Conservation (phyloP, 2,113 vertebrate species). For the Propithecus coquereli region DNA sequence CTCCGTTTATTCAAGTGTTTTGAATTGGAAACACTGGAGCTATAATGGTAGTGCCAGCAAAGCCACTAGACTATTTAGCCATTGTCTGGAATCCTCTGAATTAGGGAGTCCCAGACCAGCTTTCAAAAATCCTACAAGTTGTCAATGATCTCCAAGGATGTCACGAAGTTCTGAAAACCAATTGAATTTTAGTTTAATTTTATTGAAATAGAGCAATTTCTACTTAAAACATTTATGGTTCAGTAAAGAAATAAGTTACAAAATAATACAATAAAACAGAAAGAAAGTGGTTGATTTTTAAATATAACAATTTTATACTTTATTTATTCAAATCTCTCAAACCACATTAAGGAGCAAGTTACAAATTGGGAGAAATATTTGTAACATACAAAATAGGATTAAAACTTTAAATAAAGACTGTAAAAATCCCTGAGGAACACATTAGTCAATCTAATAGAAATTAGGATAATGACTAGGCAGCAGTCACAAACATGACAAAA, state of each 20-base stretch:
- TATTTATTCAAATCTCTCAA: background rate
- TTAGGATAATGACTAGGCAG: background rate
- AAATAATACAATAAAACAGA: background rate
- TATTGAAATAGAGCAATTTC: background rate
- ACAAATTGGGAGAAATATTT: background rate
- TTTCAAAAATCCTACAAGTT: background rate
- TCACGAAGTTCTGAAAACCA: background rate
- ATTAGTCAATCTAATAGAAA: background rate
- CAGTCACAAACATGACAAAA: background rate
- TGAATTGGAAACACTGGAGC: background rate
- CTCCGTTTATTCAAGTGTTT: conserved; percentile 4
- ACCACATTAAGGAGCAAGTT: background rate
- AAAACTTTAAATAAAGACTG: background rate
- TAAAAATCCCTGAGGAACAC: background rate
- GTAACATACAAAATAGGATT: background rate
- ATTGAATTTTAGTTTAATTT: conserved; percentile 1
- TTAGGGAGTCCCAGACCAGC: background rate
- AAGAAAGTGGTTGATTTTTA: background rate
- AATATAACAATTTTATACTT: background rate
- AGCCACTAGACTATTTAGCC: background rate
- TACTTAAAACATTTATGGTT: background rate
- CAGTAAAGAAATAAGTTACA: background rate
- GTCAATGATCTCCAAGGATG: background rate
- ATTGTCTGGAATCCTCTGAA: background rate
- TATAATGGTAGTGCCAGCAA: background rate